A percentile compares a stretch with the other conserved stretches of the same genome.
Conservation (phyloP, 2,113 vertebrate genomes). For the Alouatta palliata region DNA sequence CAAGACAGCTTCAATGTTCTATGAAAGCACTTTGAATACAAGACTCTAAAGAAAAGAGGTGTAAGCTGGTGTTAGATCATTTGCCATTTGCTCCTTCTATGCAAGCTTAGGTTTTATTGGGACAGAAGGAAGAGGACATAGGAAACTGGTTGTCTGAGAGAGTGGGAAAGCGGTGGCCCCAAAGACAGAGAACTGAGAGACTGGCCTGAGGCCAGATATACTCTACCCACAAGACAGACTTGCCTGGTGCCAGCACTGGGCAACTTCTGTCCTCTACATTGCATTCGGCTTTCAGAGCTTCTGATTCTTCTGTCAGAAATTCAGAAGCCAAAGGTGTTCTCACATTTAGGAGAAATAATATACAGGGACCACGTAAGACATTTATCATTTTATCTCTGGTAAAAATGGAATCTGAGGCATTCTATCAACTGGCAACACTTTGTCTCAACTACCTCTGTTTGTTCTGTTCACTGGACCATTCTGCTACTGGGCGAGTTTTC, state of each 20-base stretch:
- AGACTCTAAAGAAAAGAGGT: not conserved
- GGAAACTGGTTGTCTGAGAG: not conserved
- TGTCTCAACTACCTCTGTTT: not conserved
- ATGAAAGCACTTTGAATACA: not conserved
- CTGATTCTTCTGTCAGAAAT: not conserved
- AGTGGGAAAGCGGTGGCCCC: not conserved
- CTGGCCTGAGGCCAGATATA: not conserved
- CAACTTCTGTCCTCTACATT: not conserved
- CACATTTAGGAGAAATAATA: not conserved
- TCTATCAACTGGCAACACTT: not conserved
- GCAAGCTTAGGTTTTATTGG: not conserved
- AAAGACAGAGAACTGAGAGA: not conserved
- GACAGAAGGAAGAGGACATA: not conserved
- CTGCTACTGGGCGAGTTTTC: not conserved
- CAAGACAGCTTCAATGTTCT: not conserved
- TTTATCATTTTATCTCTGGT: not conserved
- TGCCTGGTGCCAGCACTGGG: not conserved
- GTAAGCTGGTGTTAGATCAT: not conserved
- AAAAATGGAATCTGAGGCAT: not conserved
- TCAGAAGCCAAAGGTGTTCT: not conserved
- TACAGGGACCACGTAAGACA: not conserved
- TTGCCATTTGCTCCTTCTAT: not conserved
- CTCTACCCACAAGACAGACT: not conserved
- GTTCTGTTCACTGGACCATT: not conserved
- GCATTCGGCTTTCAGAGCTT: not conserved